Conservation (phyloP, 2,888 invertebrate genomes). For the Oxyteleia sp. region DNA sequence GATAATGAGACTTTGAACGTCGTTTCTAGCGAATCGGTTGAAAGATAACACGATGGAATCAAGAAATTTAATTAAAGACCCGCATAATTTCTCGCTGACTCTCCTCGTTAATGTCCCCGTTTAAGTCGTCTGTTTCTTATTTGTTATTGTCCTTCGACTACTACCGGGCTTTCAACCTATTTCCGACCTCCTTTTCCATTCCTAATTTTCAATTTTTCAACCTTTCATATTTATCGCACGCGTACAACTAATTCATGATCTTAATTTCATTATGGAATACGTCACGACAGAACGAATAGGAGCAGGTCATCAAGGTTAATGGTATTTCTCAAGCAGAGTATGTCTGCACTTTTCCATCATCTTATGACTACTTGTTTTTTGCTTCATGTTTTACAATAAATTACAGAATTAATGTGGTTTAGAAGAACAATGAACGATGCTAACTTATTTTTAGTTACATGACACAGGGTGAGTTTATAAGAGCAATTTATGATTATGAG, state of each 20-base stretch:
- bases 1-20: constrained; percentile 78
- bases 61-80: constrained; percentile 82
- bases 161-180: constrained; percentile 72
- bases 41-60: constrained; percentile 77
- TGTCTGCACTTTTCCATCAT: constrained; percentile 30
- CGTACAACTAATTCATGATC: constrained; percentile 70
- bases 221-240: constrained; percentile 34
- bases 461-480: constrained; percentile 12
- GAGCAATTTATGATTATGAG: constrained; percentile 18
- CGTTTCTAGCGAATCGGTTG: constrained; percentile 67
- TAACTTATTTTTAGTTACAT: constrained; percentile 7
- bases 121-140: constrained; percentile 74
- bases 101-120: constrained; percentile 77
- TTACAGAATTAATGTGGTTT: constrained; percentile 29
- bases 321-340: constrained; percentile 33
- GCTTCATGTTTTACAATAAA: constrained; percentile 19
- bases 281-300: constrained; percentile 70
- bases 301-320: constrained; percentile 73
- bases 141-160: constrained; percentile 63
- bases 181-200: constrained; percentile 58
- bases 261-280: constrained; percentile 76
- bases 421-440: constrained; percentile 5
- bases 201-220: constrained; percentile 40
- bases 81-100: constrained; percentile 78
- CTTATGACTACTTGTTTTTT: constrained; percentile 30